Percentiles rank a stretch among this genome's conserved stretches.
phyloP scores from a whole-genome alignment of 1,140 invertebrate genomes.

The Araneus ventricosus region DNA sequence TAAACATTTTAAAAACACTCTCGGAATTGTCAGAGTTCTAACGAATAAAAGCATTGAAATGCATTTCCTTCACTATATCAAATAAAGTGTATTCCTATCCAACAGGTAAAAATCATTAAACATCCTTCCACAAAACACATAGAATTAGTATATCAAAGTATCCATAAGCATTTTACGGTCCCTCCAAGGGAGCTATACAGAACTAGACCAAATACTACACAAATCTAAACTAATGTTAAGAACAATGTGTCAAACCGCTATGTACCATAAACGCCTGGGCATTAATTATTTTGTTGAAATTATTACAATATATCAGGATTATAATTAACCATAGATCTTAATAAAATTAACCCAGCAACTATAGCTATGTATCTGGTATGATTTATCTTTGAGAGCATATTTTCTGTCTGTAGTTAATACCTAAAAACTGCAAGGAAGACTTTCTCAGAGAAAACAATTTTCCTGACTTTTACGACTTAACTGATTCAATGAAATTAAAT shows the following conservation, averaged over 20 bases:
- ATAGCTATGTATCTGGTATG: too few relatives aligned
- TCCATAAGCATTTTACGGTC: constrained; percentile 6
- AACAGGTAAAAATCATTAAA: background rate
- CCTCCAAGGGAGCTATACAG: background rate
- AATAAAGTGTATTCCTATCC: background rate
- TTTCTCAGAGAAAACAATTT: too few relatives aligned
- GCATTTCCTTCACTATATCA: background rate
- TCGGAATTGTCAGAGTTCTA: background rate
- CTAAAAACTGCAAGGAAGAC: too few relatives aligned
- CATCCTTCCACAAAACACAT: constrained; percentile 36
- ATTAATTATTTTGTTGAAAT: background rate
- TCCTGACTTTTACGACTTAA: too few relatives aligned
- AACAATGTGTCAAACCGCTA: constrained; percentile 50
- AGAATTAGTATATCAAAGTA: constrained; percentile 41
- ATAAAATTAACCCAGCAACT: too few relatives aligned
- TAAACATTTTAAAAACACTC: background rate
- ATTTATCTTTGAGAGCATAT: too few relatives aligned
- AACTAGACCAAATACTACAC: constrained; percentile 67
- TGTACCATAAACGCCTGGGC: constrained; percentile 1
- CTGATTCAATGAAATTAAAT: too few relatives aligned
- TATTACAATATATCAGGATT: background rate
- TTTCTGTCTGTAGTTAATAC: too few relatives aligned
- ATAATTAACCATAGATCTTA: too few relatives aligned
- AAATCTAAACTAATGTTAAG: constrained; percentile 70
- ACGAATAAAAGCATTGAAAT: background rate